These are phyloP conservation scores for Dasypolia templi DNA, from an alignment of 2,888 invertebrate genomes.

Conservation along the genomic window DNA sequence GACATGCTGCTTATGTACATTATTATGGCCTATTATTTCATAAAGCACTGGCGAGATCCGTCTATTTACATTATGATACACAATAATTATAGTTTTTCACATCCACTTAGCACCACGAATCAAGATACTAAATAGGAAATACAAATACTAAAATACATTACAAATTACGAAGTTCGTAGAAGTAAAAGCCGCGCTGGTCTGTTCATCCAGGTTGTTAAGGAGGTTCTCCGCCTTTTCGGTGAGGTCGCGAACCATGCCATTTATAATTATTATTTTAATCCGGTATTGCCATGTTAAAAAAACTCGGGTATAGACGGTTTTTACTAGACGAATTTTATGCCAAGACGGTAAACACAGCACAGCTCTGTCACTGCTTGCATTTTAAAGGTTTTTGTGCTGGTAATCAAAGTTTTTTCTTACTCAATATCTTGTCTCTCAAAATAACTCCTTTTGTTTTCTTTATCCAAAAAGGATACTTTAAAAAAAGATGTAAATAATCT, in stretches of 20 bases:
- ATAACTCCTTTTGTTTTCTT: not conserved
- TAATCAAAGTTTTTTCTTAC: not conserved
- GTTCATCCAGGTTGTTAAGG: too few species aligned
- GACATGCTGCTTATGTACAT: conserved; percentile 66
- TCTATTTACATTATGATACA: conserved; percentile 55
- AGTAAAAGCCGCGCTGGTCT: too few species aligned
- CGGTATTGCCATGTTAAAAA: too few species aligned
- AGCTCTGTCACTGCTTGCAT: too few species aligned
- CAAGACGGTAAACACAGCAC: too few species aligned
- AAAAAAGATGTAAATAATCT: conserved; percentile 12
- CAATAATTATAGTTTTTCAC: conserved; percentile 45
- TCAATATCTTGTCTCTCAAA: not conserved
- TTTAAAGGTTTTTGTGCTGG: not conserved
- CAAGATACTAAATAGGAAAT: conserved; percentile 37
- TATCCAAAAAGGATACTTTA: not conserved
- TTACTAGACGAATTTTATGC: too few species aligned
- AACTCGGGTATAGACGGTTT: too few species aligned
- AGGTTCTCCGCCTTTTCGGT: too few species aligned
- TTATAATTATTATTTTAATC: too few species aligned
- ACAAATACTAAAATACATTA: conserved; percentile 29
- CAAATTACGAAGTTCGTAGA: conserved; percentile 9
- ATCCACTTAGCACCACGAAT: conserved; percentile 59
- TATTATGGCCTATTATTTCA: conserved; percentile 63
- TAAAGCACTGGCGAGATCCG: conserved; percentile 58
- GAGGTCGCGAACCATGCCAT: too few species aligned